Conservation (phyloP, 2,113 vertebrate species). For the Mustelus asterias region DNA sequence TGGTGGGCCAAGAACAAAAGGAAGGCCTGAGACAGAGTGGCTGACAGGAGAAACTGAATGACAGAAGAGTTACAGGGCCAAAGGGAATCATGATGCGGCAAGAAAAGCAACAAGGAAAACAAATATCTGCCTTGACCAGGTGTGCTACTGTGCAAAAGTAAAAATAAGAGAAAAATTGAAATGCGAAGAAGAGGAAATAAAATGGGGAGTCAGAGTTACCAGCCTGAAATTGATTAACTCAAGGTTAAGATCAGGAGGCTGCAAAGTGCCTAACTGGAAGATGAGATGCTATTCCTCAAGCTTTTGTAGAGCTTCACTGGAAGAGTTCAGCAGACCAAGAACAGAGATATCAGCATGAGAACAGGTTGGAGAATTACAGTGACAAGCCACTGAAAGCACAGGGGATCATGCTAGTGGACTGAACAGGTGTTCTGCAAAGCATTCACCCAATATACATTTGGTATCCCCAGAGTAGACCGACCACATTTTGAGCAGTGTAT, state of each 20-base stretch:
- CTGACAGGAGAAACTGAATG: background rate
- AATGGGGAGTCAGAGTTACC: background rate
- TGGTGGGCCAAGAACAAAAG: too few relatives aligned
- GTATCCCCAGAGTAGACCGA: too few relatives aligned
- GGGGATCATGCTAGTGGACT: too few relatives aligned
- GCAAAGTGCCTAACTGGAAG: background rate
- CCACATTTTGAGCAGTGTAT: too few relatives aligned
- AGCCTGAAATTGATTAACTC: background rate
- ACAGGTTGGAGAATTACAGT: too few relatives aligned
- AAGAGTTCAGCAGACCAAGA: too few relatives aligned
- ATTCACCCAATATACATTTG: too few relatives aligned
- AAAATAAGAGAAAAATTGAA: background rate
- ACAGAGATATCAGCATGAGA: too few relatives aligned
- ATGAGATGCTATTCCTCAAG: background rate
- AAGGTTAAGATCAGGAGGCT: background rate
- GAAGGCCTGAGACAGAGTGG: background rate
- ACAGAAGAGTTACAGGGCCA: background rate
- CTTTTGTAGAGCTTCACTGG: background rate
- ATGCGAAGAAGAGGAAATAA: background rate
- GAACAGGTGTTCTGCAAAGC: too few relatives aligned
- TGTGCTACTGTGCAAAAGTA: background rate
- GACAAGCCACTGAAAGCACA: too few relatives aligned
- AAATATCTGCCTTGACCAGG: background rate
- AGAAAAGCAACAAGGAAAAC: background rate
- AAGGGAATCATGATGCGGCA: background rate